Evolutionary conservation across 2,113 vertebrate genomes (phyloP).

Genomic region (Leiothrix lutea): DNA sequence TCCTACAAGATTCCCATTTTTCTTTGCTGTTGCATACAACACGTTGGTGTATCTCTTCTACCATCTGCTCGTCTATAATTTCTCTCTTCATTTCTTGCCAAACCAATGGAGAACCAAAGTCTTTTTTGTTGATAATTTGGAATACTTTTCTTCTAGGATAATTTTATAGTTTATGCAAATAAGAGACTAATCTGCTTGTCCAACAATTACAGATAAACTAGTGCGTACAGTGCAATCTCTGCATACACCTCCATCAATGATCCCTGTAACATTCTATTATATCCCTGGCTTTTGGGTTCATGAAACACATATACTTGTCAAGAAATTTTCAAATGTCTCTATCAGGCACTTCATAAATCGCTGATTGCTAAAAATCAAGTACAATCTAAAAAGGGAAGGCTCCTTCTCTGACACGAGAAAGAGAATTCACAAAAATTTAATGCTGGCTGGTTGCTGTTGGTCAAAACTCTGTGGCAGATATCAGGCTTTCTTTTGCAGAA

Average conservation of each 20-base stretch:
- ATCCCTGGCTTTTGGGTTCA: neutral
- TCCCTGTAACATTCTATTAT: neutral
- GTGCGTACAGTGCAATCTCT: neutral
- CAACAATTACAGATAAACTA: neutral
- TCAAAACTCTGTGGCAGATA: neutral
- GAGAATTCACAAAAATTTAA: neutral
- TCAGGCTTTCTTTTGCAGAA: neutral
- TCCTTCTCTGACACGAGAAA: neutral
- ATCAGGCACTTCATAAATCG: neutral
- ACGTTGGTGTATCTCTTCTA: neutral
- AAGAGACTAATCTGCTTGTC: neutral
- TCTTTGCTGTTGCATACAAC: neutral
- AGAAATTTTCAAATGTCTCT: neutral
- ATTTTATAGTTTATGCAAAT: neutral
- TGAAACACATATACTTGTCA: neutral
- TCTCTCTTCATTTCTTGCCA: neutral
- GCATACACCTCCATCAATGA: neutral
- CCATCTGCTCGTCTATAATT: slow-evolving; percentile 26
- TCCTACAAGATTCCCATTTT: neutral
- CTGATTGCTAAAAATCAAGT: neutral
- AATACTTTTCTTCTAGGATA: neutral
- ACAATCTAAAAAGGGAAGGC: neutral
- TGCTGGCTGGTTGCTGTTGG: neutral
- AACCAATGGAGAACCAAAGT: neutral
- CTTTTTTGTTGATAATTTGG: neutral